A percentile compares a stretch with the other conserved stretches of the same genome.
Evolutionary conservation across 92 coral and sea anemone genomes (phyloP).

Genomic region (Umimayanthus kanabou): DNA sequence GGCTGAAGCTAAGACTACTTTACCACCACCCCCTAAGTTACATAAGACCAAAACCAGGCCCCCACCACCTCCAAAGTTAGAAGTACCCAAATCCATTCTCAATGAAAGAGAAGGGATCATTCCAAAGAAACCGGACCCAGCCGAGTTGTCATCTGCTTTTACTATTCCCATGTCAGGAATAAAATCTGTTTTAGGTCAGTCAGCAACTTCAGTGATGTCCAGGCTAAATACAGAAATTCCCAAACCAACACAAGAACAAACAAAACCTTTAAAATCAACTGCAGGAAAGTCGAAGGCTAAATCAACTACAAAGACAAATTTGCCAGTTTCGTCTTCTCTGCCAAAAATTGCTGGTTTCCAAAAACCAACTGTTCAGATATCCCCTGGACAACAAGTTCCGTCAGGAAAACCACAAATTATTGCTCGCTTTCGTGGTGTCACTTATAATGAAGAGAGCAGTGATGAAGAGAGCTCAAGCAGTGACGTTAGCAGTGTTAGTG

Average conservation of each 20-base stretch:
- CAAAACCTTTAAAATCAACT: conserved; percentile 33
- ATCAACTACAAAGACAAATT: conserved; percentile 37
- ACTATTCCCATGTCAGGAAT: conserved; percentile 16
- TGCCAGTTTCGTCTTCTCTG: conserved; percentile 16
- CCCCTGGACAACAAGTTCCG: conserved; percentile 57
- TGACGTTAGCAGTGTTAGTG: conserved; percentile 77
- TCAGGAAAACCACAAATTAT: conserved; percentile 90
- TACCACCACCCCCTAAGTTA: conserved; percentile 76
- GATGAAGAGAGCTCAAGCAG: conserved; percentile 90
- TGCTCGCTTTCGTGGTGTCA: conserved; percentile 79
- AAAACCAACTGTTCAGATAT: conserved; percentile 48
- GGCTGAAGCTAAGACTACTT: conserved; percentile 44
- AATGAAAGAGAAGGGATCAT: conserved; percentile 80
- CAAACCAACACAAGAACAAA: conserved; percentile 43
- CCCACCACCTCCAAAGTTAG: conserved; percentile 81
- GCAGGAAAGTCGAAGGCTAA: conserved; percentile 25
- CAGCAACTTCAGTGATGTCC: conserved; percentile 36
- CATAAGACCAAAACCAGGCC: conserved; percentile 77
- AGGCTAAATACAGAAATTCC: conserved; percentile 55
- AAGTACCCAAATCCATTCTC: conserved; percentile 81
- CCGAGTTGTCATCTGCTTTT: conserved; percentile 33
- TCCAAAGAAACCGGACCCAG: conserved; percentile 62
- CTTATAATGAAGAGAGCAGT: conserved; percentile 84
- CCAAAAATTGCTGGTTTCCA: conserved; percentile 14
- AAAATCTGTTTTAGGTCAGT: conserved; percentile 25